These are phyloP conservation scores for Theocolax elegans DNA, from an alignment of 1,140 invertebrate species.

Conservation along the genomic window DNA sequence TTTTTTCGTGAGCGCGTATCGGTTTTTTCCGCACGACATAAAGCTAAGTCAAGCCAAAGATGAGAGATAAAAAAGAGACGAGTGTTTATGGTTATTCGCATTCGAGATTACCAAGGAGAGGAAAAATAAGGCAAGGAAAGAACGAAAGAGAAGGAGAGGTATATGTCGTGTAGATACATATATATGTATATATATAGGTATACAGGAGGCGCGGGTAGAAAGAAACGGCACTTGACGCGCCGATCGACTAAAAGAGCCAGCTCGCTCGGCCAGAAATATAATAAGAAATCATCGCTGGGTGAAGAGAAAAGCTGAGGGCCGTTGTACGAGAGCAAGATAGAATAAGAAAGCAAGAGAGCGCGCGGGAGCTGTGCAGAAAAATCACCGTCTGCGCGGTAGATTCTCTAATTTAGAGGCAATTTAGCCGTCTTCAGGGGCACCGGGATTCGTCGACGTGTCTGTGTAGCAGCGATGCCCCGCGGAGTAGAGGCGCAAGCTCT, in stretches of 20 bases:
- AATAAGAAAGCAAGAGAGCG: background rate
- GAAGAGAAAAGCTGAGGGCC: no score
- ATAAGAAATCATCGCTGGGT: no score
- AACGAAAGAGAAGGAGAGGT: background rate
- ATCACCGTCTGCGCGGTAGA: background rate
- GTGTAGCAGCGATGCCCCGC: no score
- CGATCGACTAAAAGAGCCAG: background rate
- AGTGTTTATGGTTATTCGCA: slow-evolving; percentile 35
- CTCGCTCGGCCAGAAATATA: background rate
- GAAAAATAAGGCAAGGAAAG: background rate
- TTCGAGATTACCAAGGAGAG: slow-evolving; percentile 29
- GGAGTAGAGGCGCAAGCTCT: background rate
- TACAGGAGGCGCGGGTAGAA: background rate
- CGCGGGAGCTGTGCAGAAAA: background rate
- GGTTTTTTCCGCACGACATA: slow-evolving; percentile 39
- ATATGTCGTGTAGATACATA: background rate
- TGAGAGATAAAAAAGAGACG: slow-evolving; percentile 40
- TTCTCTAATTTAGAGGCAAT: slow-evolving; percentile 34
- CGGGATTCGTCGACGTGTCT: no score
- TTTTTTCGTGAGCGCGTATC: slow-evolving; percentile 10
- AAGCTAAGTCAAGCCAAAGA: slow-evolving; percentile 40
- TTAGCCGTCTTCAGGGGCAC: no score
- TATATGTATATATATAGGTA: no score
- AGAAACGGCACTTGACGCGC: background rate
- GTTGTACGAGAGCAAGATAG: background rate